Evolutionary conservation across 1,140 invertebrate genomes (phyloP), one percentile per base, ranked within the genome.

Genomic region (Rhyacophila brunnea): DNA sequence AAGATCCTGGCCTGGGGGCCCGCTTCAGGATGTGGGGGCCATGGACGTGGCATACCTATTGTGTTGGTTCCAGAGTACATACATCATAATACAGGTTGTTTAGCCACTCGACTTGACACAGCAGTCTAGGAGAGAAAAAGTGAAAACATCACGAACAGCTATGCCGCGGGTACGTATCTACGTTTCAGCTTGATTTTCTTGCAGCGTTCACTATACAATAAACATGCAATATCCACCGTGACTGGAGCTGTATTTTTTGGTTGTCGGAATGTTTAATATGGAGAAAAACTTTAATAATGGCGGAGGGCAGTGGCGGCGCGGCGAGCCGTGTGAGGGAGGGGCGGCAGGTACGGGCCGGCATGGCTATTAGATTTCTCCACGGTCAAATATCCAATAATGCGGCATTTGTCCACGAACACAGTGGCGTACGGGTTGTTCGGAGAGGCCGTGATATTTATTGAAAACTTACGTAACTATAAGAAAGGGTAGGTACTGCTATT

Each of bases 371-470:
- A 62, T 65, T 65, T 65, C 59, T 54, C 64, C 58, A 52, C 51
- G 64, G 64, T 59, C 64, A 65, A 62, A 65, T 65, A 65, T 65
- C 64, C 64, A 65, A 65, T 65, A 65, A 65, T 59, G 64, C 64
- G 55, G 51, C 59, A 57, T 55, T 65, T 59, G 64, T 58, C 56
- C 53, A 28, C 58, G 46, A 42, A 17, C 3, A 49, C 19, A 18
- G 20, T 44, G 51, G 51, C 23, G 52, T 45, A 46, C 11, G 19
- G 23, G 23, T 28, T 28, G n/a, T n/a, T n/a, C n/a, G 23, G 23
- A 28, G 9, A 28, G 23, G 9, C 23, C 23, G n/a, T 46, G 18
- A 15, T 18, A 19, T 19, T 46, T 15, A 19, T 18, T 46, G 20
- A 15, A 15, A 15, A 46, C 18, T 5, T 46, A 46, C 14, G 15